These are phyloP conservation scores for Silurus aristotelis DNA, from an alignment of 2,797 vertebrate genomes.

Conservation along the genomic window DNA sequence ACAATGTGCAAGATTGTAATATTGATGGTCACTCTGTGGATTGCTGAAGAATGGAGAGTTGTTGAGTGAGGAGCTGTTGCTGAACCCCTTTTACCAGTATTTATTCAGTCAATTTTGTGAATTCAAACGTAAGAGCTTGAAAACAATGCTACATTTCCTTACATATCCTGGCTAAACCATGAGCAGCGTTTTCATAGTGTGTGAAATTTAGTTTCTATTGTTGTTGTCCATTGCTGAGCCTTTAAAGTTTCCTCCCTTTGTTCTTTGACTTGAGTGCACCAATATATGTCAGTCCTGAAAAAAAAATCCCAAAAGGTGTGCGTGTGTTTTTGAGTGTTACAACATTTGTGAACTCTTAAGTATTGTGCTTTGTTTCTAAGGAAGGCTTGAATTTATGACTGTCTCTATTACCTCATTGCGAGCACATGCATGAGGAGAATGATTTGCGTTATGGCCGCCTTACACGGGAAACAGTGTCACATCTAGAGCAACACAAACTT, in stretches of 20 bases:
- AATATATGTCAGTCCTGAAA: constrained; percentile 17
- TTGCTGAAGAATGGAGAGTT: neutral
- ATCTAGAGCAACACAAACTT: constrained; percentile 11
- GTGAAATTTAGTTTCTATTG: constrained; percentile 37
- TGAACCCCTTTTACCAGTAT: neutral
- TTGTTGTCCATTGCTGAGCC: constrained; percentile 42
- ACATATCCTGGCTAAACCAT: constrained; percentile 23
- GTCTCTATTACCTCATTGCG: constrained; percentile 1
- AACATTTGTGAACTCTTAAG: constrained; percentile 5
- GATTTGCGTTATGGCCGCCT: constrained; percentile 11
- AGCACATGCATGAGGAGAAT: neutral
- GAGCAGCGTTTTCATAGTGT: constrained; percentile 5
- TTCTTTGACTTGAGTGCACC: constrained; percentile 35
- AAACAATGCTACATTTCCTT: constrained; percentile 27
- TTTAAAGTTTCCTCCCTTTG: constrained; percentile 63
- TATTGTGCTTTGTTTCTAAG: constrained; percentile 36
- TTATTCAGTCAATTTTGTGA: neutral
- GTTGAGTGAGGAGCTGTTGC: constrained; percentile 10
- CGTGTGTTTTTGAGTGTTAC: constrained; percentile 14
- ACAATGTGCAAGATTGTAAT: neutral
- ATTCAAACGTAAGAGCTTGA: constrained; percentile 10
- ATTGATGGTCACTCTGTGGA: neutral
- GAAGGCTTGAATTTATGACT: neutral
- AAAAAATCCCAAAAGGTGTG: constrained; percentile 17
- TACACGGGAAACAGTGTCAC: constrained; percentile 6